Evolutionary conservation across 35 echinoderm and acorn worm species (phyloP).

Genomic region (Ophiothrix spiculata): DNA sequence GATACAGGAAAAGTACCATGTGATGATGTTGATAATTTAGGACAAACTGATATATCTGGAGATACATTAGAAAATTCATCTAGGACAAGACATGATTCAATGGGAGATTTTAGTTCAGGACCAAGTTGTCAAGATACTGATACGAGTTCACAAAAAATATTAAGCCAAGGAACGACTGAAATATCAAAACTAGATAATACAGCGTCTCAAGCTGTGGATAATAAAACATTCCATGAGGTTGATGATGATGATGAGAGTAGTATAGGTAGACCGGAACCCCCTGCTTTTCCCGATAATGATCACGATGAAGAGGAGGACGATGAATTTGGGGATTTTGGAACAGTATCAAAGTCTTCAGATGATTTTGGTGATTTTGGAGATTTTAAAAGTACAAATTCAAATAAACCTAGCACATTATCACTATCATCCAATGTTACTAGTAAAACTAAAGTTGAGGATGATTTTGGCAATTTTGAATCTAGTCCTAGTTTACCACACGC

Average conservation of each 20-base stretch:
- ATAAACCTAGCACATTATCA: background rate
- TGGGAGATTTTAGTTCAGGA: background rate
- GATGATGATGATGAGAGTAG: background rate
- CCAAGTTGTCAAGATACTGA: too few relatives aligned
- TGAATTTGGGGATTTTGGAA: slow-evolving; percentile 9
- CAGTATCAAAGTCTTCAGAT: background rate
- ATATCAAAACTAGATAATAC: too few relatives aligned
- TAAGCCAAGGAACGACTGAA: background rate
- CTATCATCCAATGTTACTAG: background rate
- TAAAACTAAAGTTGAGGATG: background rate
- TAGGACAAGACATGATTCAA: background rate
- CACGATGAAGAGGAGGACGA: background rate
- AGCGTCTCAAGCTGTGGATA: too few relatives aligned
- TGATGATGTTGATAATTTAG: background rate
- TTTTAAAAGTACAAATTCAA: background rate
- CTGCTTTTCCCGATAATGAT: background rate
- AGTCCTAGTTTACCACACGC: background rate
- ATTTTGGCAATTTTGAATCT: slow-evolving; percentile 30
- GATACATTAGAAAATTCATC: background rate
- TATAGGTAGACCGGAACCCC: background rate
- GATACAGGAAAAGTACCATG: background rate
- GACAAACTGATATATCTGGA: background rate
- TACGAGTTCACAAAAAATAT: background rate
- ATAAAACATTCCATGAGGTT: background rate
- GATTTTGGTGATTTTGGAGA: slow-evolving; percentile 39